Conservation (phyloP, 1,140 invertebrate genomes). For the Gyrodactylus bullatarudis region DNA sequence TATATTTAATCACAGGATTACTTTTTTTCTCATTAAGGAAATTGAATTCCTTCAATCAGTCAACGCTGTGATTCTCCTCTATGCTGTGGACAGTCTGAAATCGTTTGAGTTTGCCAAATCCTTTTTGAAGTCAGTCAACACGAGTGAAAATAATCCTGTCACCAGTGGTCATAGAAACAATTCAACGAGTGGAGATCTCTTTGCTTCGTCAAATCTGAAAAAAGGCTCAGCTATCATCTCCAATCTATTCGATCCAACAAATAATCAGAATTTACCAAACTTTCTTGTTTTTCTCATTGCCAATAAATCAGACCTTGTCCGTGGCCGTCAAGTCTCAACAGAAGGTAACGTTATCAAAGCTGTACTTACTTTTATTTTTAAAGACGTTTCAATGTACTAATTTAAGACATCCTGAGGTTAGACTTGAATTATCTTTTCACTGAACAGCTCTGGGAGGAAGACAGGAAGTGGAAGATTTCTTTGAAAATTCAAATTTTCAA, state of each 20-base stretch:
- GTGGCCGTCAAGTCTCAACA: background rate
- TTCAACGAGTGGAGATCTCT: background rate
- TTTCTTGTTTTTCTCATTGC: background rate
- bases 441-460: no score
- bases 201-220: background rate
- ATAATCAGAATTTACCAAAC: background rate
- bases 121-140: background rate
- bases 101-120: background rate
- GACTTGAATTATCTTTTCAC: no score
- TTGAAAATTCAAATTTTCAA: no score
- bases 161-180: background rate
- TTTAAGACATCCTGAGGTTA: no score
- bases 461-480: no score
- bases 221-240: background rate
- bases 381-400: no score
- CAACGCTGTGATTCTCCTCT: background rate
- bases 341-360: no score
- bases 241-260: background rate
- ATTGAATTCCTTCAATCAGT: background rate
- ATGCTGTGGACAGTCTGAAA: background rate
- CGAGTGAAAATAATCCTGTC: no score
- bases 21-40: background rate
- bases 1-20: background rate
- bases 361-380: no score
- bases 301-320: constrained; percentile 1